Evolutionary conservation across 2,797 vertebrate genomes (phyloP), one percentile per base, ranked within the genome.

Genomic region (Pelobates cultripes): DNA sequence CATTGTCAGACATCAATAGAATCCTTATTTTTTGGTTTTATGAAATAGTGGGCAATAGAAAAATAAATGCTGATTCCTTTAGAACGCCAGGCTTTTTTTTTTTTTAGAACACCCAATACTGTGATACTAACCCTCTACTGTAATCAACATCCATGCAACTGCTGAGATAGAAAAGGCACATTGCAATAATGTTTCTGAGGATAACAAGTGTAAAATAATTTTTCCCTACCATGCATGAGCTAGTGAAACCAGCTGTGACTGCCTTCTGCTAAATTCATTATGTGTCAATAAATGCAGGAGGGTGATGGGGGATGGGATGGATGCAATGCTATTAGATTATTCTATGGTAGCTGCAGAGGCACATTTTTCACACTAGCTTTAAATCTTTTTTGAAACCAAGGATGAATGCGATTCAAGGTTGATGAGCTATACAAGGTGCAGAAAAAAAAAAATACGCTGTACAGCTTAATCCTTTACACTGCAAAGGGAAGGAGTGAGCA

Each of bases 241-340:
- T 84, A 84, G 72, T 44, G 66, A 79, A 75, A 79, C 77, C 82
- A 84, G 72, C 72, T 75, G 82, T 71, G 72, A 9, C 82, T 84
- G 82, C 75, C 82, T 79, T 64, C 82, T 84, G 76, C 82, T 84
- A 84, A 79, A 84, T 84, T 84, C 82, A 84, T 84, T 84, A 84
- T 84, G 67, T 84, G 82, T 79, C 82, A 84, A 84, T 79, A 79
- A 79, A 84, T 79, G 72, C 77, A 84, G 72, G 42, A 84, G 82
- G 40, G 70, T 71, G 47, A 79, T 45, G 82, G 82, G 82, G 82
- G 77, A 79, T 72, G 82, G 82, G 81, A 79, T 74, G 81, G 82
- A 61, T 70, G 40, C 75, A 43, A 69, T 75, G 77, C 3, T 75
- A 67, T 53, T 70, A 55, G 72, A 55, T 63, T 71, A 53, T 44